Conservation (phyloP, 2,113 vertebrate genomes). For the Toxostoma redivivum region DNA sequence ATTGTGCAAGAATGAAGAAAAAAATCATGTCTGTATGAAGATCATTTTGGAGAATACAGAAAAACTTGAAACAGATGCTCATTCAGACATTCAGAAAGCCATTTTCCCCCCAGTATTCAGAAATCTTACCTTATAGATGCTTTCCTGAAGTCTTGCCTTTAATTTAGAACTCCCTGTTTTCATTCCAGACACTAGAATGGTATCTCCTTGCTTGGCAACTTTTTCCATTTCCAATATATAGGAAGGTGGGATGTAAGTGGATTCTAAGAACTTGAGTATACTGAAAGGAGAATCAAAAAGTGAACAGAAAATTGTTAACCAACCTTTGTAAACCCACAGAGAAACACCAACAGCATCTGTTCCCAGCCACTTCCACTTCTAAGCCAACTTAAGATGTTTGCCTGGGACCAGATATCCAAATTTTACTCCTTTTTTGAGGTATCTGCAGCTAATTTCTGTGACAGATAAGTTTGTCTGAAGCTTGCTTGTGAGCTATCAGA, state of each 20-base stretch:
- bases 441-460: slow-evolving; percentile 8
- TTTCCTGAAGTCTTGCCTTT: slow-evolving; percentile 76
- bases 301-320: background rate
- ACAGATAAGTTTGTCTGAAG: slow-evolving; percentile 18
- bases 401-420: background rate
- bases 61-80: background rate
- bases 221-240: slow-evolving; percentile 97
- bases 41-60: background rate
- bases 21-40: background rate
- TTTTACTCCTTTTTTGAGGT: background rate
- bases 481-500: background rate
- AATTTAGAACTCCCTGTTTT: slow-evolving; percentile 80
- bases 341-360: background rate
- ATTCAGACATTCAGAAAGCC: background rate
- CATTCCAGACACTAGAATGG: slow-evolving; percentile 78
- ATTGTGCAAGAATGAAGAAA: background rate
- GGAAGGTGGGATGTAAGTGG: slow-evolving; percentile 86
- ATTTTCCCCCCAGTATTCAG: background rate
- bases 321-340: background rate
- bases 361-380: background rate
- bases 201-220: slow-evolving; percentile 90
- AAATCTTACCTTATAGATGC: slow-evolving; percentile 70
- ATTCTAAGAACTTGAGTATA: slow-evolving; percentile 92
- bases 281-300: slow-evolving; percentile 62
- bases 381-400: background rate